Evolutionary conservation across 30 jellyfish, hydroid and myxozoan genomes (phyloP), one percentile per base, ranked within the genome.

Genomic region (Turritopsis dohrnii): DNA sequence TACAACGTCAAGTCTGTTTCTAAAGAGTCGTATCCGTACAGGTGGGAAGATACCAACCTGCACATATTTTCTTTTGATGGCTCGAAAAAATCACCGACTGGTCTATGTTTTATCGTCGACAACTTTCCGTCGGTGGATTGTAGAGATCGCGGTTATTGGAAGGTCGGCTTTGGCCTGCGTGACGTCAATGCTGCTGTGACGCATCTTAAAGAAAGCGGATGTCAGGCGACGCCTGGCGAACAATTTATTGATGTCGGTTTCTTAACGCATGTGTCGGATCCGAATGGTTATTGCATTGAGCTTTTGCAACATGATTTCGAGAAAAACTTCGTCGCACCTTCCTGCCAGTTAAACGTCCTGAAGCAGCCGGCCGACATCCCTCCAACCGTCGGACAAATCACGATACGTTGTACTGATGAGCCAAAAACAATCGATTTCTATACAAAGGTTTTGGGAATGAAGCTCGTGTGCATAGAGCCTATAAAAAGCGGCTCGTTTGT

Each of bases 401-500:
- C 77, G 0, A 23, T n/a, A 23, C 31, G 30, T 7, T 1, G 31
- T 69, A 23, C 16, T 8, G 77, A 23, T 1, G 30, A 27, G 28
- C 16, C 28, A 16, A 23, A 23, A 23, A 69, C 77, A 1, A n/a
- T 23, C 30, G 77, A 69, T 7, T 69, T 69, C 77, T 69, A 69
- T 27, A 69, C 77, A 27, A 69, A 69, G 17, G 77, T 69, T 7
- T 69, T 69, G 19, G 31, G 30, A 69, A 69, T 69, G 77, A 69
- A 69, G 19, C 77, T n/a, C 77, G 77, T 69, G 77, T 69, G 77
- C 30, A 27, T n/a, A 27, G 77, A 69, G 30, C 77, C 77, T 19
- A 27, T 23, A 69, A 69, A 69, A 23, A 7, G 19, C 28, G 28
- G 28, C 31, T 23, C 77, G 31, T 69, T 69, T 27, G 60, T 41